Base-by-base conservation (phyloP, 2,113 vertebrate genomes). In the Ciconia maguari region DNA sequence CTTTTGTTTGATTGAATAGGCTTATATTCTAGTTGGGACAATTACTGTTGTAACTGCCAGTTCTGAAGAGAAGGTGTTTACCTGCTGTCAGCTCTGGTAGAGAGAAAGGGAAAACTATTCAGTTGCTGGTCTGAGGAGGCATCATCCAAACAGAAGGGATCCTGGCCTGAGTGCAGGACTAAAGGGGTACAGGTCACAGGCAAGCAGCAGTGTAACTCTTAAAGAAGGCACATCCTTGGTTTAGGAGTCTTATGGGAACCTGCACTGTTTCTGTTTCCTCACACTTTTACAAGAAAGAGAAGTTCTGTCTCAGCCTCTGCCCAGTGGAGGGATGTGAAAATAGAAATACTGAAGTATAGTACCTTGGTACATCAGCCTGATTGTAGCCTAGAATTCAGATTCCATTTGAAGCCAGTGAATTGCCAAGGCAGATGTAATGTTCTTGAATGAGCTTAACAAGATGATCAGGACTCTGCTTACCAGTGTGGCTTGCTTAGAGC, bases 401-500 rank as follows among this genome's bases (percentile, higher is more conserved):
- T 87, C 76, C 1, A 1, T 93, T 86, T 0, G 2, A 88, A 89
- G 32, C 29, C 24, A 55, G 20, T 54, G 42, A 83, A 83, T 86
- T 94, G 58, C 71, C 60, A 61, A 70, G 60, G 44, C 44, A 89
- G 72, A 81, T 83, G 20, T 57, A 80, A 66, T 1, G 32, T 77
- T 57, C 42, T 70, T 93, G 72, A 77, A 75, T 78, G 60, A 92
- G 51, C 36, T 70, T 90, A 71, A 77, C n/a, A 61, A 90, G 85
- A 74, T 75, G 76, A 92, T 80, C 42, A 64, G 38, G 42, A 71
- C 60, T 80, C 32, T 90, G 46, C 89, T 96, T 88, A 89, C 65
- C 34, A 52, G 14, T 44, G 82, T 93, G 69, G 18, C 72, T 96
- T 89, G 55, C 95, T 96, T 84, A 58, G 9, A 93, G 94, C 88